Evolutionary conservation across 2,113 vertebrate genomes (phyloP).

Genomic region (Alectura lathami): DNA sequence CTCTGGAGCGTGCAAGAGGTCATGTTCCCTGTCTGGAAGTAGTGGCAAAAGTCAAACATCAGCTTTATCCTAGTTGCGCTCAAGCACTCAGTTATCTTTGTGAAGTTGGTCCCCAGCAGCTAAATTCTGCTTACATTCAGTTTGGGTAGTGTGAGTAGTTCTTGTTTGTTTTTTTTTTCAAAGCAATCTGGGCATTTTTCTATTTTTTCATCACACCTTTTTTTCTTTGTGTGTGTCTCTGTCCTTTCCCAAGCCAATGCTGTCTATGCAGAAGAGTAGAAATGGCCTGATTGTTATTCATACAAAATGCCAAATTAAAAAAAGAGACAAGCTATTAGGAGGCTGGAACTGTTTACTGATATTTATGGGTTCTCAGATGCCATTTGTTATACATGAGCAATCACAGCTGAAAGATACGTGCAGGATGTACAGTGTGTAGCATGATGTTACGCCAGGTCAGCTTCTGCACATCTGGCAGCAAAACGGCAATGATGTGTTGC

Average conservation of each 20-base stretch:
- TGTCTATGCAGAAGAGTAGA: neutral
- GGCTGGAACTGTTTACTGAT: conserved; percentile 42
- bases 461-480: conserved; percentile 51
- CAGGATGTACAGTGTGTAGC: conserved; percentile 29
- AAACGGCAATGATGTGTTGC: neutral
- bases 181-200: neutral
- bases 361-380: conserved; percentile 41
- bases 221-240: neutral
- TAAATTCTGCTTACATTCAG: neutral
- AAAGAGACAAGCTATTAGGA: conserved; percentile 13
- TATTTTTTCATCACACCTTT: neutral
- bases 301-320: neutral
- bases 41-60: neutral
- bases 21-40: neutral
- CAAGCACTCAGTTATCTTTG: neutral
- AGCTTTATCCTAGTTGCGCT: neutral
- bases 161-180: neutral
- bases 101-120: neutral
- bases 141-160: neutral
- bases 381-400: conserved; percentile 41
- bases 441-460: conserved; percentile 42
- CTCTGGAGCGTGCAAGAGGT: neutral
- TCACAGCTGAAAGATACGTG: conserved; percentile 53
- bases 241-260: neutral
- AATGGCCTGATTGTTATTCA: neutral